Base-by-base conservation (phyloP, 2,113 vertebrate species). In the Furnarius figulus region DNA sequence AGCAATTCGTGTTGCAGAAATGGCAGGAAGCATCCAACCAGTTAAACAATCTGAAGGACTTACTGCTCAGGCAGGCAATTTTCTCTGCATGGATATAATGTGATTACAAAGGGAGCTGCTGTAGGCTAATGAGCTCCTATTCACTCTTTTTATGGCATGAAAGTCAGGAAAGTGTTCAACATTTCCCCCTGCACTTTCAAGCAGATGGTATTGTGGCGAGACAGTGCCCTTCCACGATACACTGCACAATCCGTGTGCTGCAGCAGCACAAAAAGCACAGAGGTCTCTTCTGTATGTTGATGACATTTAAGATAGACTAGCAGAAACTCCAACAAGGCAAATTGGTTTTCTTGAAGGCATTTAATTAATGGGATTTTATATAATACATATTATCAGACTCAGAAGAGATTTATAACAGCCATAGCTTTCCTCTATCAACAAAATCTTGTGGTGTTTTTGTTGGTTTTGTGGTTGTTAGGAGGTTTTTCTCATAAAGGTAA, bases 31-130 rank as follows among this genome's bases (percentile, higher is more conserved):
- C 52, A 85, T 93, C 87, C 83, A 93, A 78, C 49, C 87, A 71
- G n/a, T 91, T 93, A 96, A 95, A 95, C 46, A 55, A 66, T 87
- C 81, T 0, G 9, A 94, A 94, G 71, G 75, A 62, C 89, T 89
- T 85, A 82, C 61, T 84, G 77, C 65, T 96, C 74, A 78, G 68
- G 39, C 61, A 87, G 52, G 59, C 83, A 94, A 82, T 96, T 94
- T 94, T 96, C 95, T 95, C 96, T 93, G 92, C 80, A 72, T 95
- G 96, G 96, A 86, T 89, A 77, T 91, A 85, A 93, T 93, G 83
- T 90, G 91, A 93, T 97, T 97, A 97, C 95, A 97, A 56, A 62
- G 52, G 77, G 75, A 94, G 65, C 71, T 96, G 97, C 95, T 95
- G 93, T 71, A 91, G 75, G 87, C 91, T 97, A 96, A 97, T 93